Evolutionary conservation across 2,113 vertebrate species (phyloP).

Genomic region (Anarrhichthys ocellatus): DNA sequence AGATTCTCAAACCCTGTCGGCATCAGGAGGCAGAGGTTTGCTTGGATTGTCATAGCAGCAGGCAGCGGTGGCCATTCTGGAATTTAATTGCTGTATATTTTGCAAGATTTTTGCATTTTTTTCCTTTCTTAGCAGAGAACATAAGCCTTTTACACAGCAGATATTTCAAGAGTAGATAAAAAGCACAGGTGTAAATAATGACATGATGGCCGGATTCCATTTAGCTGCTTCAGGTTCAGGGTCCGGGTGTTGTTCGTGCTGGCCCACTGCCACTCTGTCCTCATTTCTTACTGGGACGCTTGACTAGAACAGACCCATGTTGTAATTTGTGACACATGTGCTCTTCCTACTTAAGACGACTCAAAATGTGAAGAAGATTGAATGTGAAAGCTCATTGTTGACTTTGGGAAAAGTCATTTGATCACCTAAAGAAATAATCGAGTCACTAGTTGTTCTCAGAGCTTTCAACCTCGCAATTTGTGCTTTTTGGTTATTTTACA

Average conservation of each 20-base stretch:
- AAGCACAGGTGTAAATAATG: not conserved
- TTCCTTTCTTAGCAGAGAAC: not conserved
- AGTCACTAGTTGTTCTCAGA: not conserved
- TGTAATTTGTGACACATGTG: not conserved
- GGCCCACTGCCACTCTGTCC: not conserved
- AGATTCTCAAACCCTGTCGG: constrained; percentile 15
- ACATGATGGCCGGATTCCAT: not conserved
- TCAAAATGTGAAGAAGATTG: not conserved
- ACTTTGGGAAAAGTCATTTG: not conserved
- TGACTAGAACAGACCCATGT: not conserved
- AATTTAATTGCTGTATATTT: not conserved
- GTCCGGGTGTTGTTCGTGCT: not conserved
- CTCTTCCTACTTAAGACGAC: not conserved
- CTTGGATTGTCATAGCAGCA: constrained; percentile 1
- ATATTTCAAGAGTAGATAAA: not conserved
- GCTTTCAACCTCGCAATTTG: not conserved
- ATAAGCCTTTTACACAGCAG: not conserved
- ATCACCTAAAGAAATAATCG: not conserved
- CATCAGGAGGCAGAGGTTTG: not conserved
- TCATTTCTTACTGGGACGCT: not conserved
- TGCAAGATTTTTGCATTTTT: not conserved
- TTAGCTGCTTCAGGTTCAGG: not conserved
- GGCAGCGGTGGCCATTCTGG: not conserved
- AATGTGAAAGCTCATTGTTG: not conserved
- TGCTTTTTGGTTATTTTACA: not conserved